Conservation (phyloP, 30 jellyfish, hydroid and myxozoan species). For the Chrysaora quinquecirrha region DNA sequence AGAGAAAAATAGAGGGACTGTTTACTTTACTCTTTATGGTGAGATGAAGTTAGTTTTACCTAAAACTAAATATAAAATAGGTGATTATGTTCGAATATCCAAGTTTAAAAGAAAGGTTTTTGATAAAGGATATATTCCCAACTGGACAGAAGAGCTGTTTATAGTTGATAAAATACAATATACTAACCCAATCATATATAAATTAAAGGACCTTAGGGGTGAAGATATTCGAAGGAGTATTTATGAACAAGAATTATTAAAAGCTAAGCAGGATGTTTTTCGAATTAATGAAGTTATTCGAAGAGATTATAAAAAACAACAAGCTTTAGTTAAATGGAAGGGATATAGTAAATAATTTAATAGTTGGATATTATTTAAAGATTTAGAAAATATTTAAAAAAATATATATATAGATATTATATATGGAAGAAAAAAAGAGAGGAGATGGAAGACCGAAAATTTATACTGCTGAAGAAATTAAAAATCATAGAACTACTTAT, state of each 20-base stretch:
- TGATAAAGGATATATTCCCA: conserved; percentile 43
- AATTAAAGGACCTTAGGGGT: conserved; percentile 16
- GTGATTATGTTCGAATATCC: conserved; percentile 40
- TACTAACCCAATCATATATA: conserved; percentile 12
- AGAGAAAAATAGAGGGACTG: conserved; percentile 3
- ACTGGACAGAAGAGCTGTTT: conserved; percentile 69
- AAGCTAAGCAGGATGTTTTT: conserved; percentile 33
- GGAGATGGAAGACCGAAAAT: conserved; percentile 44
- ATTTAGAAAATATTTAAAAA: conserved; percentile 3
- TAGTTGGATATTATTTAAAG: conserved; percentile 13
- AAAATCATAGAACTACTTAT: conserved; percentile 11
- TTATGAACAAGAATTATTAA: conserved; percentile 43
- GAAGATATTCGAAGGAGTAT: conserved; percentile 51
- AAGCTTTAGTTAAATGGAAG: conserved; percentile 48
- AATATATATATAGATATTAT: background rate
- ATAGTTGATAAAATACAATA: background rate
- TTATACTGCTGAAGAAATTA: conserved; percentile 34
- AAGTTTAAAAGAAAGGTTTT: background rate
- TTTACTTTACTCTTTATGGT: conserved; percentile 43
- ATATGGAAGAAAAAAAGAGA: conserved; percentile 33
- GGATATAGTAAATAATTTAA: conserved; percentile 50
- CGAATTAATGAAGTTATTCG: conserved; percentile 63
- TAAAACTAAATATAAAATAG: conserved; percentile 7
- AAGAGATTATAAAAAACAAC: conserved; percentile 13
- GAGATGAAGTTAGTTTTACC: background rate